Percentiles rank a stretch among this genome's conserved stretches.
Evolutionary conservation across 2,797 vertebrate genomes (phyloP).

Genomic region (Microchirus variegatus): DNA sequence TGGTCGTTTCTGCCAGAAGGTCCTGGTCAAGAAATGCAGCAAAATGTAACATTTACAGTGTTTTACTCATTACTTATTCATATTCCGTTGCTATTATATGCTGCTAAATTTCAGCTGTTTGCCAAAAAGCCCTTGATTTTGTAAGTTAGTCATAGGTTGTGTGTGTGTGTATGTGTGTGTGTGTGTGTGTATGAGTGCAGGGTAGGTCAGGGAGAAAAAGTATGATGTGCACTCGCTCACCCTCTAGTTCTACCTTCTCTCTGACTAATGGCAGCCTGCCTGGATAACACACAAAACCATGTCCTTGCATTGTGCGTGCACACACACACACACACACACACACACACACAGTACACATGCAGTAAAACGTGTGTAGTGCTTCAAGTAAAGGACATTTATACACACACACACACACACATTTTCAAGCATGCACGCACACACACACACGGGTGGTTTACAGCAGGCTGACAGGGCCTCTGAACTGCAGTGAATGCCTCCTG

Average conservation of each 20-base stretch:
- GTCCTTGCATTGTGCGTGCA: constrained; percentile 10
- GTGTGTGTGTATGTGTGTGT: constrained; percentile 1
- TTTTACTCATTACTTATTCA: too few relatives aligned
- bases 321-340: constrained; percentile 3
- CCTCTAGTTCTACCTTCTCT: constrained; percentile 48
- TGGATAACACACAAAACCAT: constrained; percentile 41
- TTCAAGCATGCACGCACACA: background rate
- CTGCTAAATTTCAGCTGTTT: background rate
- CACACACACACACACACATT: background rate
- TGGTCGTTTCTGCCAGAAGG: too few relatives aligned
- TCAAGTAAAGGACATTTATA: constrained; percentile 8
- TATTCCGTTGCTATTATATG: too few relatives aligned
- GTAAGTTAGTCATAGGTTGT: constrained; percentile 9
- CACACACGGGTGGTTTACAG: constrained; percentile 31
- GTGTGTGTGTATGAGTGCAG: constrained; percentile 1
- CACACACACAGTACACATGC: background rate
- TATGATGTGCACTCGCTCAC: constrained; percentile 41
- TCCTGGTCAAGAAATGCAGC: too few relatives aligned
- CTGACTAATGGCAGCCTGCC: constrained; percentile 46
- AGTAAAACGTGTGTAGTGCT: constrained; percentile 2
- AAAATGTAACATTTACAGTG: too few relatives aligned
- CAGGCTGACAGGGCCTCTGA: constrained; percentile 25
- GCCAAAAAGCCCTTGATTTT: too few relatives aligned
- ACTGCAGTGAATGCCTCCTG: constrained; percentile 23
- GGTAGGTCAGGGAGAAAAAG: constrained; percentile 17